Percentiles rank a stretch among this genome's conserved stretches.
These are phyloP conservation scores for Oncorhynchus gorbuscha DNA, from an alignment of 2,113 vertebrate genomes.

Conservation along the genomic window DNA sequence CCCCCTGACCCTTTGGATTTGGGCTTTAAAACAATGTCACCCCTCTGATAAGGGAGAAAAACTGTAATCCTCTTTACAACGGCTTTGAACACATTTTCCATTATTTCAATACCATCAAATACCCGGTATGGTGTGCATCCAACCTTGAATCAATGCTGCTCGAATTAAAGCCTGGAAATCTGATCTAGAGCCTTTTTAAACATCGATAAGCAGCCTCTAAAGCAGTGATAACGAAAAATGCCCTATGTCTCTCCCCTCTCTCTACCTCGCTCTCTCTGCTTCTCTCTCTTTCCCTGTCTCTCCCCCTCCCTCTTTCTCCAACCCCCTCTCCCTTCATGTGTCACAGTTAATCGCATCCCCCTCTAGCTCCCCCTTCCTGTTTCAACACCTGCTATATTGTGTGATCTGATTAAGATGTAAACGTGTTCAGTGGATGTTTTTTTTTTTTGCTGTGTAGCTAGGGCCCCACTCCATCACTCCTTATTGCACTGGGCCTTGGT, in stretches of 20 bases:
- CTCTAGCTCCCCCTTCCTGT: slow-evolving; percentile 26
- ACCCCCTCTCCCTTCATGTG: neutral
- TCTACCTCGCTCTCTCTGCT: neutral
- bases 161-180: slow-evolving; percentile 27
- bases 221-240: slow-evolving; percentile 3
- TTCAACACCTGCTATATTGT: slow-evolving; percentile 60
- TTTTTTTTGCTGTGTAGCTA: slow-evolving; percentile 22
- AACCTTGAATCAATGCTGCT: slow-evolving; percentile 27
- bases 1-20: slow-evolving; percentile 10
- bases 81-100: slow-evolving; percentile 37
- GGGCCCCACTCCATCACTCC: slow-evolving; percentile 59
- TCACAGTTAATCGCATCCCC: slow-evolving; percentile 50
- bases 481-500: slow-evolving; percentile 62
- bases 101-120: slow-evolving; percentile 45
- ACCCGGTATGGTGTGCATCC: slow-evolving; percentile 17
- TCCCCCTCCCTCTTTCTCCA: neutral
- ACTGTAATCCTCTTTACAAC: slow-evolving; percentile 42
- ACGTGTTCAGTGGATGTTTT: slow-evolving; percentile 48
- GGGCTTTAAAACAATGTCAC: slow-evolving; percentile 27
- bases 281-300: neutral
- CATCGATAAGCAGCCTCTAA: neutral
- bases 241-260: neutral
- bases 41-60: slow-evolving; percentile 13
- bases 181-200: slow-evolving; percentile 5
- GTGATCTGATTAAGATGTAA: slow-evolving; percentile 73